Evolutionary conservation across 2,113 vertebrate species (phyloP).

Genomic region (Mustelus asterias): DNA sequence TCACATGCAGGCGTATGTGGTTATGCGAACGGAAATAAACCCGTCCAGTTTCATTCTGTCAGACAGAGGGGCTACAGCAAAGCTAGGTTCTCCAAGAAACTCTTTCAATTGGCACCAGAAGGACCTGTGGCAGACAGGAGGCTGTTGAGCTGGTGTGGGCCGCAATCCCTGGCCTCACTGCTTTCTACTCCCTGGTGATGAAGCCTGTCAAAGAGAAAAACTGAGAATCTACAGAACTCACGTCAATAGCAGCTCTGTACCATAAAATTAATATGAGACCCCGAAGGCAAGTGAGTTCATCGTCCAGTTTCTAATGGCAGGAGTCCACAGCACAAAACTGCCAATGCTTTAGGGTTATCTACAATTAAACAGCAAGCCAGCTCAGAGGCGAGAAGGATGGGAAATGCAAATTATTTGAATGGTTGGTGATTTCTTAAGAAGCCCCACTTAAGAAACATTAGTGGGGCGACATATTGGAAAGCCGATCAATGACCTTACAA

Average conservation of each 20-base stretch:
- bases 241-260: neutral
- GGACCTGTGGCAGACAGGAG: neutral
- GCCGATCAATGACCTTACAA: neutral
- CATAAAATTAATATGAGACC: slow-evolving; percentile 4
- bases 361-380: neutral
- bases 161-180: neutral
- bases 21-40: neutral
- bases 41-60: neutral
- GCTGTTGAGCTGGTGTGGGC: neutral
- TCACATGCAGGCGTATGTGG: neutral
- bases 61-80: neutral
- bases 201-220: neutral
- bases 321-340: neutral
- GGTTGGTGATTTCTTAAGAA: neutral
- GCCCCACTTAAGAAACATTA: neutral
- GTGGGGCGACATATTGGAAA: neutral
- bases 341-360: neutral
- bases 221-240: neutral
- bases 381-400: neutral
- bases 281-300: neutral
- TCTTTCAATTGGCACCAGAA: neutral
- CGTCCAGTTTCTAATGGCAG: neutral
- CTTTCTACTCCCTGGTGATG: neutral
- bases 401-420: neutral
- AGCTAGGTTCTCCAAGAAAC: neutral